Base-by-base conservation (phyloP, 2,888 invertebrate genomes). In the Drosophila bunnanda region DNA sequence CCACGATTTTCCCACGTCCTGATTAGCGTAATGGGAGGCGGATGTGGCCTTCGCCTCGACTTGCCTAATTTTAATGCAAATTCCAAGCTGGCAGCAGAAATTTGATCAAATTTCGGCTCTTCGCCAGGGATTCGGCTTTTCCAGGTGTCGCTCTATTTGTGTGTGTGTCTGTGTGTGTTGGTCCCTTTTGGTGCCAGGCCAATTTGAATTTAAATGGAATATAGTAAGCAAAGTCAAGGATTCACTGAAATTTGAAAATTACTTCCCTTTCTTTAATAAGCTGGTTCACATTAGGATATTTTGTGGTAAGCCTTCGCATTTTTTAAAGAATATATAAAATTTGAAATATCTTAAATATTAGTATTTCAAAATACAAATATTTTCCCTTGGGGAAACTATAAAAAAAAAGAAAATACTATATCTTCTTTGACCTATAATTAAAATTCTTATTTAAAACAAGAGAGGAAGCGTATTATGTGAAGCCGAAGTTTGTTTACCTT, bases 61-160 rank as follows among this genome's bases (percentile, higher is more conserved):
- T 30, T 25, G 52, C 62, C 73, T 65, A 81, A 84, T 82, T 82
- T 87, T 73, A 77, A 82, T 82, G 82, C 58, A 83, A 87, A 82
- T 87, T 84, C 79, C 55, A 34, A 53, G 43, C 66, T 57, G 59
- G 25, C 62, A 61, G 17, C 71, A 54, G 52, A 74, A 64, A 72
- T 60, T 56, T 57, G 50, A 70, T 70, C 71, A 66, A 66, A 66
- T 61, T 71, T 55, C 61, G 20, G 48, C 25, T 12, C 48, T 30
- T 22, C 17, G n/a, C 38, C 46, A 12, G 36, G 44, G 30, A 17
- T 32, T 22, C 9, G 34, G 12, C 32, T 22, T 10, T n/a, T 22
- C 39, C 54, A 38, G 36, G 36, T 58, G 56, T 34, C 20, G 15
- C 7, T 34, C 13, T 34, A 7, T 13, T 0, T n/a, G 36, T 50